phyloP scores from a whole-genome alignment of 1,140 invertebrate genomes.

The Camponotus floridanus region DNA sequence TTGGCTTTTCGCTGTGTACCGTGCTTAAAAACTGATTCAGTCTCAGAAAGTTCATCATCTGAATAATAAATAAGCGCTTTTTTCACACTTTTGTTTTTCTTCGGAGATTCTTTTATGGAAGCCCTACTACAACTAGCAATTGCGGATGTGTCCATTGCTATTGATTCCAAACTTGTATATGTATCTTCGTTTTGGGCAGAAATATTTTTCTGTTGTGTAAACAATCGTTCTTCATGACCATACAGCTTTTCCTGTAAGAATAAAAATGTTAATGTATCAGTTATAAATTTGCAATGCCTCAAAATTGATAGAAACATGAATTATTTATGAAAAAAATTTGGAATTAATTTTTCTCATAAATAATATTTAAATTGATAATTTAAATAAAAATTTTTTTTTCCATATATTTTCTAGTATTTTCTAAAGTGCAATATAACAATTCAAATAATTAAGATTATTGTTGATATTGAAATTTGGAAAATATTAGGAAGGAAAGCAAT shows the following conservation, averaged over 20 bases:
- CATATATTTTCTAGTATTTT: too few relatives aligned
- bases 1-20: conserved; percentile 51
- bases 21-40: conserved; percentile 66
- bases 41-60: conserved; percentile 70
- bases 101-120: conserved; percentile 69
- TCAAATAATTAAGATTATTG: too few relatives aligned
- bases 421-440: background rate
- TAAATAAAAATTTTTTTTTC: too few relatives aligned
- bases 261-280: background rate
- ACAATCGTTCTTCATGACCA: background rate
- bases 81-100: conserved; percentile 66
- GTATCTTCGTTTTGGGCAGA: background rate
- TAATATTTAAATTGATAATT: conserved; percentile 14
- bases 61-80: conserved; percentile 56
- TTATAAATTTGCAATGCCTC: background rate
- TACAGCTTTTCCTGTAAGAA: conserved; percentile 29
- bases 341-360: conserved; percentile 4
- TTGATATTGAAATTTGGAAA: too few relatives aligned
- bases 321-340: background rate
- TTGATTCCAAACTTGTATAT: background rate
- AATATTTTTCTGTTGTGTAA: background rate
- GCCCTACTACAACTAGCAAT: conserved; percentile 13
- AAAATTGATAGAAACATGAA: background rate
- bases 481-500: too few relatives aligned
- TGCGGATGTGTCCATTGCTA: background rate